phyloP scores from a whole-genome alignment of 2,113 vertebrate genomes.

The Pluvianellus socialis region DNA sequence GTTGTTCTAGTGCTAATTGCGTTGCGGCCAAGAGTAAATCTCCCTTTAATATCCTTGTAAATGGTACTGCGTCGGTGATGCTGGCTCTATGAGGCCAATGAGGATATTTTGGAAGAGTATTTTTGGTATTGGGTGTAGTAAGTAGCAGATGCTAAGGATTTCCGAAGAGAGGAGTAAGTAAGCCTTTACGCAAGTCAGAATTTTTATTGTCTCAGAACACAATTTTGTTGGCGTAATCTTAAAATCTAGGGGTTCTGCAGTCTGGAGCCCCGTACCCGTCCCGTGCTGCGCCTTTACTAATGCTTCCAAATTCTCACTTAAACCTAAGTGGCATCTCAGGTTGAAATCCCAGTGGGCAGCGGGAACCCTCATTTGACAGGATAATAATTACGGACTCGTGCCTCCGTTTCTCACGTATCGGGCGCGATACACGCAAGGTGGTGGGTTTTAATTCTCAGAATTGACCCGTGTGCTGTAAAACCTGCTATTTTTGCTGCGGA shows the following conservation, averaged over 20 bases:
- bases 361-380: neutral
- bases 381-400: neutral
- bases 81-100: neutral
- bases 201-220: neutral
- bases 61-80: fast-evolving
- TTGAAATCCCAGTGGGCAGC: neutral
- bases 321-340: neutral
- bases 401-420: neutral
- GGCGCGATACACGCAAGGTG: neutral
- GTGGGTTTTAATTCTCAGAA: neutral
- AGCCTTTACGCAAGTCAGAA: neutral
- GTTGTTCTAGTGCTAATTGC: neutral
- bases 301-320: neutral
- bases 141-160: neutral
- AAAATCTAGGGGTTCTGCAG: neutral
- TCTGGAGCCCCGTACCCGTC: neutral
- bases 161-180: neutral
- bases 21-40: neutral
- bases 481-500: neutral
- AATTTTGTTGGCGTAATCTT: neutral
- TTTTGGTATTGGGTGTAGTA: neutral
- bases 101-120: neutral
- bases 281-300: neutral
- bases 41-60: neutral
- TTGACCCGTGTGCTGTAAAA: neutral